Evolutionary conservation across 2,797 vertebrate species (phyloP).

Genomic region (Hybognathus amarus): DNA sequence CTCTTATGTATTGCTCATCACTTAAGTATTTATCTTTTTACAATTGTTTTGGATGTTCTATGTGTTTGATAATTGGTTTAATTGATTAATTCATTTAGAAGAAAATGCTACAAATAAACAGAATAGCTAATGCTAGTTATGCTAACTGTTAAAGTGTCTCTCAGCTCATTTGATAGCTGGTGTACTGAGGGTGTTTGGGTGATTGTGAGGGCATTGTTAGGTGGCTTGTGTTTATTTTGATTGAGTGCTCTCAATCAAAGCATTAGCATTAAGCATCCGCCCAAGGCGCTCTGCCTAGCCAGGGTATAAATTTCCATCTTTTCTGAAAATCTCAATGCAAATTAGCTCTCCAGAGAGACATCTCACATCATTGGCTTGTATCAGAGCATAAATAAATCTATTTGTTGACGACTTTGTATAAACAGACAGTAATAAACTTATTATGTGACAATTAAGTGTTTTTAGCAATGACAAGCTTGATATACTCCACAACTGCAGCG

Average conservation of each 20-base stretch:
- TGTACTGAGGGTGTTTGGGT: neutral
- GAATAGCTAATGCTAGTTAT: neutral
- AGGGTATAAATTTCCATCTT: conserved; percentile 1
- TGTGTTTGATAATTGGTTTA: neutral
- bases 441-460: conserved; percentile 36
- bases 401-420: conserved; percentile 35
- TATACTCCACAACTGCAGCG: conserved; percentile 33
- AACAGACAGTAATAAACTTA: conserved; percentile 26
- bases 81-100: neutral
- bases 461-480: conserved; percentile 39
- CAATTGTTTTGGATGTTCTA: neutral
- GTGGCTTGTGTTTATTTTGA: neutral
- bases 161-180: neutral
- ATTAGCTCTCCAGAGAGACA: conserved; percentile 35
- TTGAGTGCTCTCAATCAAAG: conserved; percentile 10
- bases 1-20: no score
- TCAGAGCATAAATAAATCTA: conserved; percentile 31
- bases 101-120: neutral
- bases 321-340: conserved; percentile 24
- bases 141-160: neutral
- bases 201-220: neutral
- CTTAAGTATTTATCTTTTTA: neutral
- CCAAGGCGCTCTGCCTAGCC: neutral
- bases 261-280: neutral
- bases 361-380: conserved; percentile 21